These are phyloP conservation scores for Aleiodes testaceus DNA, from an alignment of 2,888 invertebrate species.

Conservation along the genomic window DNA sequence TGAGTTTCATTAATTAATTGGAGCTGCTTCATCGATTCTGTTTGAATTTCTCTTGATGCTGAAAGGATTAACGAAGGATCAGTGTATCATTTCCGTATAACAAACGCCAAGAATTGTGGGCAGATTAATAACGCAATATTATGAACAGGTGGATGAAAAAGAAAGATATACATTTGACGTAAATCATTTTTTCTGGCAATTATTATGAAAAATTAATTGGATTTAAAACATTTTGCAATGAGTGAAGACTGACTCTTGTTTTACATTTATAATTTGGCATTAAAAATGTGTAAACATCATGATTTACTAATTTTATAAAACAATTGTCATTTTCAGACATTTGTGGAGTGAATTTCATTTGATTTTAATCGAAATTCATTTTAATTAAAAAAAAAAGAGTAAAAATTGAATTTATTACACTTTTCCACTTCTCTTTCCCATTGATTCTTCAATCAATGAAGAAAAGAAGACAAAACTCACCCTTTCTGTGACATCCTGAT, in stretches of 20 bases:
- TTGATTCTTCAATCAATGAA: not conserved
- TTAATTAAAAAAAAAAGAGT: too few species aligned
- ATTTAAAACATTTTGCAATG: not conserved
- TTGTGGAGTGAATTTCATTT: too few species aligned
- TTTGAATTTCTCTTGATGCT: not conserved
- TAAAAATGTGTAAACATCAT: too few species aligned
- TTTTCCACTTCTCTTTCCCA: too few species aligned
- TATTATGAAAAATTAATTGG: not conserved
- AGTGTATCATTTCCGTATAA: slow-evolving; percentile 1
- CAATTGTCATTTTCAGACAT: too few species aligned
- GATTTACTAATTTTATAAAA: too few species aligned
- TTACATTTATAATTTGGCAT: too few species aligned
- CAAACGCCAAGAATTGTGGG: slow-evolving; percentile 19
- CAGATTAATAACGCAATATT: not conserved
- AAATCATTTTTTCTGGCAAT: slow-evolving; percentile 7
- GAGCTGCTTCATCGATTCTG: not conserved
- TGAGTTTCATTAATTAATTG: not conserved
- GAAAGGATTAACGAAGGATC: not conserved
- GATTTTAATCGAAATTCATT: too few species aligned
- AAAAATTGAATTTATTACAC: too few species aligned
- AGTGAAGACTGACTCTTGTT: too few species aligned
- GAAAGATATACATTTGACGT: slow-evolving; percentile 15
- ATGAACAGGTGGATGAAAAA: slow-evolving; percentile 10
- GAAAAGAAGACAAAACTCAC: not conserved
- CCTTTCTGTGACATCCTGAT: not conserved